Base-by-base conservation (phyloP, 2,797 vertebrate genomes). In the Triplophysa bombifrons region DNA sequence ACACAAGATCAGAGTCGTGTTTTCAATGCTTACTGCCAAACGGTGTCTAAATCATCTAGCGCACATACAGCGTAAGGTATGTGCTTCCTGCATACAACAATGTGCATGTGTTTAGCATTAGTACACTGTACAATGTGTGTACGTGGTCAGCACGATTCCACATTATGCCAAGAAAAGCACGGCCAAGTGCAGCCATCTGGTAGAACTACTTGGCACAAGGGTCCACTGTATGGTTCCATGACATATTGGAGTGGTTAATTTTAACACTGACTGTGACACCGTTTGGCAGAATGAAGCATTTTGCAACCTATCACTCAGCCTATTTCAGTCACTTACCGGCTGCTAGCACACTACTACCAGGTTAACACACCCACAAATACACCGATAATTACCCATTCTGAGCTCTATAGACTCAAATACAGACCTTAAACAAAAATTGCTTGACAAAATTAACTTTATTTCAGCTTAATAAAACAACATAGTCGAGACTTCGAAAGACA, bases 241-340 rank as follows among this genome's bases (percentile, higher is more conserved):
- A 92, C 93, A 94, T 93, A 93, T 92, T 93, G 92, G 88, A 91
- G 92, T 90, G 91, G 92, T 93, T 94, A 93, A 93, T 93, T 93
- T 94, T 93, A 94, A 94, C 93, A 91, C 90, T 84, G 89, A 91
- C 90, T 84, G 89, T 91, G 92, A 93, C 92, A 93, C 92, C 84
- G 88, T 92, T 93, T 92, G 92, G 92, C 92, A 89, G 85, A 82
- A 89, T 74, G 44, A 30, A 67, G 80, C 79, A 41, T 78, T 84
- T 70, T 89, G 86, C 85, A 82, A 86, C 89, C 85, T 86, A 90
- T 87, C 85, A 88, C 82, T 81, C 84, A 71, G 73, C 88, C 90
- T 91, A 90, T 92, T 92, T 90, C 83, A 83, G 89, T 82, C 78
- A 22, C 55, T 50, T 72, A 22, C 72, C 22, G 22, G 0, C 34